Evolutionary conservation across 1,140 invertebrate species (phyloP).

Genomic region (Nasonia vitripennis): DNA sequence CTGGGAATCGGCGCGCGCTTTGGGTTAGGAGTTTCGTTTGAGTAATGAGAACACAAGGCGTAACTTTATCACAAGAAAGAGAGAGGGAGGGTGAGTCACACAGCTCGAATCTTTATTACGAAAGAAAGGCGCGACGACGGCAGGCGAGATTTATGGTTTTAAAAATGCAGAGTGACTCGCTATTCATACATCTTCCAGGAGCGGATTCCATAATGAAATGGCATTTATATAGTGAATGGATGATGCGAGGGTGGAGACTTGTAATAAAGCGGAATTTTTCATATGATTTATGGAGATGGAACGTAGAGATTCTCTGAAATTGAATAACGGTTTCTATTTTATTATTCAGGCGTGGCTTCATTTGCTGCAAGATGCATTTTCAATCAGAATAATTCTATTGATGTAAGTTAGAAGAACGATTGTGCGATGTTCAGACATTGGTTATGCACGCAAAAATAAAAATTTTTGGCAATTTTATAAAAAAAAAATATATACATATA

Average conservation of each 20-base stretch:
- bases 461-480: too few species aligned
- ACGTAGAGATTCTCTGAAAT: neutral
- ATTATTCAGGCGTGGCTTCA: neutral
- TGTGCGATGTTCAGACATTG: too few species aligned
- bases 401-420: too few species aligned
- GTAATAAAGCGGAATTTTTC: neutral
- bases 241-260: neutral
- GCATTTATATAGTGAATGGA: conserved; percentile 4
- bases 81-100: too few species aligned
- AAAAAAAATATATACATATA: too few species aligned
- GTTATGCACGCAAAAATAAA: too few species aligned
- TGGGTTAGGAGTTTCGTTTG: too few species aligned
- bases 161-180: neutral
- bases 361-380: neutral
- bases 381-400: too few species aligned
- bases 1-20: too few species aligned
- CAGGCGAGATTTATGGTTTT: neutral
- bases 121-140: neutral
- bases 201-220: neutral
- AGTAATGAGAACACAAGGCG: too few species aligned
- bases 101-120: too few species aligned
- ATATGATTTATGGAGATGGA: neutral
- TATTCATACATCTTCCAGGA: neutral
- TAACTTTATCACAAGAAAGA: too few species aligned
- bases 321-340: neutral